phyloP scores from a whole-genome alignment of 2,113 vertebrate genomes.

The Ceratotherium simum region DNA sequence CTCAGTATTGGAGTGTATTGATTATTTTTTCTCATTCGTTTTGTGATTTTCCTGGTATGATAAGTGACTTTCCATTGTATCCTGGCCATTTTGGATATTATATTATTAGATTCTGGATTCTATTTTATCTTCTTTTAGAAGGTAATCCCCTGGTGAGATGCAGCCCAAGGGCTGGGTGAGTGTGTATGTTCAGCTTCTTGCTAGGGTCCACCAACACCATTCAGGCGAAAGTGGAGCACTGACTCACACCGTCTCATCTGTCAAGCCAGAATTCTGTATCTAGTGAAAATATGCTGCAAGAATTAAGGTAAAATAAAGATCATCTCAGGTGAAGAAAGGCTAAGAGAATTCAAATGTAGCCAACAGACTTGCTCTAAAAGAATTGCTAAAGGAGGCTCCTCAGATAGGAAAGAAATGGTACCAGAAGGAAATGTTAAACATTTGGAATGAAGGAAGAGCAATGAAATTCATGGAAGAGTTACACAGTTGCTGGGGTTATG shows the following conservation, averaged over 20 bases:
- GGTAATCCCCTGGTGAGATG: neutral
- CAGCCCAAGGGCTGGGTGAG: neutral
- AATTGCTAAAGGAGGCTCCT: neutral
- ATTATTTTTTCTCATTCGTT: neutral
- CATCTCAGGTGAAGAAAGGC: neutral
- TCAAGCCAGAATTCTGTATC: neutral
- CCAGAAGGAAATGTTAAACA: neutral
- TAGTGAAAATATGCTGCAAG: neutral
- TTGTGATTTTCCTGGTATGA: neutral
- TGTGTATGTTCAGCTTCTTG: neutral
- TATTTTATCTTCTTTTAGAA: neutral
- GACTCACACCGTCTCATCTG: neutral
- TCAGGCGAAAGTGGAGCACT: neutral
- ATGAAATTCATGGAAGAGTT: neutral
- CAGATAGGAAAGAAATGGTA: neutral
- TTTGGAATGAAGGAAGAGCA: neutral
- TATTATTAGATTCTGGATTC: neutral
- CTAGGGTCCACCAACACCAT: neutral
- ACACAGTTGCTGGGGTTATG: neutral
- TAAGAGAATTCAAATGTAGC: neutral
- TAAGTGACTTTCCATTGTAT: neutral
- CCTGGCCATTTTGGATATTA: neutral
- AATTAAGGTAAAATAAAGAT: constrained; percentile 9
- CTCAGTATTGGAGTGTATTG: neutral
- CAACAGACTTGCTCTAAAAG: neutral